Evolutionary conservation across 2,113 vertebrate genomes (phyloP).

Genomic region (Proterorhinus semilunaris): DNA sequence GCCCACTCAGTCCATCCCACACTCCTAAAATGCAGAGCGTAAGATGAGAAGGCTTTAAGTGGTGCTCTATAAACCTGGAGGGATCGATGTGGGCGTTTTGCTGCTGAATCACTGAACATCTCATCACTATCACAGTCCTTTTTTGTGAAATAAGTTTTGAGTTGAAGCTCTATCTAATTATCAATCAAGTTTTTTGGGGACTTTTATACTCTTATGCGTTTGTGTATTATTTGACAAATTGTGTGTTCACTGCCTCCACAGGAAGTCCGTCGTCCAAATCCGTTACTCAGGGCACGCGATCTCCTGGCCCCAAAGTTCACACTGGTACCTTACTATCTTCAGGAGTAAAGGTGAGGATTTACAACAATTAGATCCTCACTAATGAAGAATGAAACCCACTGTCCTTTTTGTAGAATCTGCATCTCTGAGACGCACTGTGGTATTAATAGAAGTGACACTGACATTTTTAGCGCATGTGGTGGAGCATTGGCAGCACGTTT

Average conservation of each 20-base stretch:
- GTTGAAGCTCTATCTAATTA: too few species aligned
- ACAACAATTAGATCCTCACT: background rate
- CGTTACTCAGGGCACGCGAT: slow-evolving; percentile 82
- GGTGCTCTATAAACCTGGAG: slow-evolving; percentile 33
- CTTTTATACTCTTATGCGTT: too few species aligned
- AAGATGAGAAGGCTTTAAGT: slow-evolving; percentile 28
- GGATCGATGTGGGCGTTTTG: slow-evolving; percentile 45
- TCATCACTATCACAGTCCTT: background rate
- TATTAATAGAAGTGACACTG: slow-evolving; percentile 58
- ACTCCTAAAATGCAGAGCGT: slow-evolving; percentile 29
- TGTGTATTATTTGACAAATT: slow-evolving; percentile 8
- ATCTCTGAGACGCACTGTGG: slow-evolving; percentile 35
- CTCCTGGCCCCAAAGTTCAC: slow-evolving; percentile 91
- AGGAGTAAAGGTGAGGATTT: slow-evolving; percentile 86
- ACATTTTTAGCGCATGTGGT: slow-evolving; percentile 62
- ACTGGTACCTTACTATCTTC: slow-evolving; percentile 88
- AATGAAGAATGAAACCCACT: background rate
- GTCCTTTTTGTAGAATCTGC: slow-evolving; percentile 9
- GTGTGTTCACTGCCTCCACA: slow-evolving; percentile 55
- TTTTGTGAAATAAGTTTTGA: background rate
- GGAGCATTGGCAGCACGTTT: slow-evolving; percentile 57
- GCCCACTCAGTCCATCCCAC: slow-evolving; percentile 44
- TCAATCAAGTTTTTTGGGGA: too few species aligned
- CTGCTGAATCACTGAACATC: slow-evolving; percentile 42
- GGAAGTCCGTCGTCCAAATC: slow-evolving; percentile 92